These are phyloP conservation scores for Eueremaeus valkanovi DNA, from an alignment of 2,888 invertebrate genomes.

Conservation along the genomic window DNA sequence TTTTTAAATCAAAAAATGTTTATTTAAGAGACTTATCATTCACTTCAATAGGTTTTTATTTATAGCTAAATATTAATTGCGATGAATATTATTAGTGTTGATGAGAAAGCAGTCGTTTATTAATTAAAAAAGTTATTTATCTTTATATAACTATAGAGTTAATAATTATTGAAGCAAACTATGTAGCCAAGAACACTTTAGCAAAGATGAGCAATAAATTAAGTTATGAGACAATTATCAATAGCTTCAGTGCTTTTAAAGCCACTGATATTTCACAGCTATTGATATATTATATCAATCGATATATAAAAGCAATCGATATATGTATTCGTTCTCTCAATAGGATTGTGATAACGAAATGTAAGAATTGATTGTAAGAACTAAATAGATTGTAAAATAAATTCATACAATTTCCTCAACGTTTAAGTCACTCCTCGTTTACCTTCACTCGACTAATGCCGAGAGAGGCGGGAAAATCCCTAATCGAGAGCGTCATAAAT, in stretches of 20 bases:
- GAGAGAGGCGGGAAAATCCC: not conserved
- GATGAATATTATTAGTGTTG: too few relatives aligned
- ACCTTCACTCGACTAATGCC: conserved; percentile 13
- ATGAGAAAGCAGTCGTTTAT: too few relatives aligned
- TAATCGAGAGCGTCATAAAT: conserved; percentile 2
- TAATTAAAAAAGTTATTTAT: too few relatives aligned
- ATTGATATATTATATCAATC: not conserved
- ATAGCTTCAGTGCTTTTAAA: not conserved
- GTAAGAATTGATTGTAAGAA: not conserved
- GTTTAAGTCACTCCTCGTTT: conserved; percentile 21
- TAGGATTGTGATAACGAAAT: not conserved
- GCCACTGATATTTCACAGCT: not conserved
- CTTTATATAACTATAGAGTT: too few relatives aligned
- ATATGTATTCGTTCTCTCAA: not conserved
- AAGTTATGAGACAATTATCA: not conserved
- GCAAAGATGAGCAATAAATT: conserved; percentile 1
- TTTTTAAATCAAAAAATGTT: too few relatives aligned
- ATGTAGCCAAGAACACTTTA: not conserved
- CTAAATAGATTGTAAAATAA: not conserved
- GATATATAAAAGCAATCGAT: not conserved
- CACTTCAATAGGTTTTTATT: too few relatives aligned
- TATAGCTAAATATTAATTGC: not conserved
- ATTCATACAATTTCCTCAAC: conserved; percentile 1
- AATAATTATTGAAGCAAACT: too few relatives aligned
- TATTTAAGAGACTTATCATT: too few relatives aligned